Percentiles rank a stretch among this genome's conserved stretches.
Evolutionary conservation across 2,888 invertebrate species (phyloP).

Genomic region (Diaphora mendica): DNA sequence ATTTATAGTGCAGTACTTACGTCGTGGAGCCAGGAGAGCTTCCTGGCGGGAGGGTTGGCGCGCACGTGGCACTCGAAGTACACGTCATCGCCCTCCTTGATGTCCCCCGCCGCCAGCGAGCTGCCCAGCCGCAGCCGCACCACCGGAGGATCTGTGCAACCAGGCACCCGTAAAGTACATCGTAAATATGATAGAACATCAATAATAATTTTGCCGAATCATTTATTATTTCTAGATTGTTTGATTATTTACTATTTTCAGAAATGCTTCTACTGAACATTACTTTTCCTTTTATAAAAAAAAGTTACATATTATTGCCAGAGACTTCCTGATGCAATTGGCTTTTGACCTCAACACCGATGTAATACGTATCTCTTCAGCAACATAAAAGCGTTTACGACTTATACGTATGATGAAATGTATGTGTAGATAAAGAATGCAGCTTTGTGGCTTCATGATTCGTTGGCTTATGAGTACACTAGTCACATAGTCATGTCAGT

Average conservation of each 20-base stretch:
- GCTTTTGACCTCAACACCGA: neutral
- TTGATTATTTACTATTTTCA: neutral
- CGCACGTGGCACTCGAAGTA: conserved; percentile 97
- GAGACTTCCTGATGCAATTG: too few relatives aligned
- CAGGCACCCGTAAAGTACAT: neutral
- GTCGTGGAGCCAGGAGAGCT: conserved; percentile 94
- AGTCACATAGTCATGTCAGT: neutral
- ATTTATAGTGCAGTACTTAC: conserved; percentile 86
- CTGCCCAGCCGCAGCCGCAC: conserved; percentile 93
- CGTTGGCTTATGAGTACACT: neutral
- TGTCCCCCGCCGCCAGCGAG: conserved; percentile 94
- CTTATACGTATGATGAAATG: neutral
- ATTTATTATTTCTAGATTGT: neutral
- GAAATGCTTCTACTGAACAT: neutral
- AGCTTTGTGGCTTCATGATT: neutral
- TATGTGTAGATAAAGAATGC: neutral
- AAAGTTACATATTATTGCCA: too few relatives aligned
- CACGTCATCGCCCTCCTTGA: conserved; percentile 96
- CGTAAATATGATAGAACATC: neutral
- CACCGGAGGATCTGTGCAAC: conserved; percentile 91
- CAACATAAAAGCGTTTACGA: neutral
- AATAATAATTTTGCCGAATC: neutral
- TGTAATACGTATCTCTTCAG: neutral
- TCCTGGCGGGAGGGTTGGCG: conserved; percentile 94
- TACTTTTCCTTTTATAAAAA: neutral